These are phyloP conservation scores for Liodrosophila aerea DNA, from an alignment of 2,888 invertebrate genomes.

Conservation along the genomic window DNA sequence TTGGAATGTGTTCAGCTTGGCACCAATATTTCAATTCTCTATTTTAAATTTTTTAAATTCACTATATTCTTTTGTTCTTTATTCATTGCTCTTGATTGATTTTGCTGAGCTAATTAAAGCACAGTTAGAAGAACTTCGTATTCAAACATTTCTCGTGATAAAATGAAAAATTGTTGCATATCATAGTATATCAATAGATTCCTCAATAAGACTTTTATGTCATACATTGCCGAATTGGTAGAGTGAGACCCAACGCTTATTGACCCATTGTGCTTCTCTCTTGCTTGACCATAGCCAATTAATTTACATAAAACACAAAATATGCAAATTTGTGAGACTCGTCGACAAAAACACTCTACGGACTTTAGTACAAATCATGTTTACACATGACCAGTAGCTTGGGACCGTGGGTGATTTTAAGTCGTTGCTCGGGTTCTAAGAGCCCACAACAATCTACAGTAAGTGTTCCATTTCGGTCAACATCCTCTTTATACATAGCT, in stretches of 20 bases:
- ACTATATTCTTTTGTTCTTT: background rate
- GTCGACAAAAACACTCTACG: slow-evolving; percentile 39
- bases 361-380: slow-evolving; percentile 70
- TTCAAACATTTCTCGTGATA: background rate
- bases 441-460: slow-evolving; percentile 42
- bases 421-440: background rate
- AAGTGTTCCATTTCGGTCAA: slow-evolving; percentile 11
- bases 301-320: slow-evolving; percentile 70
- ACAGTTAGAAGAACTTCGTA: slow-evolving; percentile 14
- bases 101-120: slow-evolving; percentile 8
- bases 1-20: slow-evolving; percentile 37
- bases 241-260: slow-evolving; percentile 1
- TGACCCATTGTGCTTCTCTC: slow-evolving; percentile 26
- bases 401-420: background rate
- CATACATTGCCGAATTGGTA: too few relatives aligned
- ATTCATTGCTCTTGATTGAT: slow-evolving; percentile 50
- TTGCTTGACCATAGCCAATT: slow-evolving; percentile 32
- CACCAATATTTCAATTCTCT: slow-evolving; percentile 34
- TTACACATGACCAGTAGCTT: slow-evolving; percentile 59
- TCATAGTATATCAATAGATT: slow-evolving; percentile 1
- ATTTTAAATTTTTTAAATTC: background rate
- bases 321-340: slow-evolving; percentile 57
- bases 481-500: slow-evolving; percentile 3
- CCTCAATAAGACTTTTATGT: too few relatives aligned
- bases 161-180: slow-evolving; percentile 31